Evolutionary conservation across 2,888 invertebrate species (phyloP).

Genomic region (Eumerus sabulonum): DNA sequence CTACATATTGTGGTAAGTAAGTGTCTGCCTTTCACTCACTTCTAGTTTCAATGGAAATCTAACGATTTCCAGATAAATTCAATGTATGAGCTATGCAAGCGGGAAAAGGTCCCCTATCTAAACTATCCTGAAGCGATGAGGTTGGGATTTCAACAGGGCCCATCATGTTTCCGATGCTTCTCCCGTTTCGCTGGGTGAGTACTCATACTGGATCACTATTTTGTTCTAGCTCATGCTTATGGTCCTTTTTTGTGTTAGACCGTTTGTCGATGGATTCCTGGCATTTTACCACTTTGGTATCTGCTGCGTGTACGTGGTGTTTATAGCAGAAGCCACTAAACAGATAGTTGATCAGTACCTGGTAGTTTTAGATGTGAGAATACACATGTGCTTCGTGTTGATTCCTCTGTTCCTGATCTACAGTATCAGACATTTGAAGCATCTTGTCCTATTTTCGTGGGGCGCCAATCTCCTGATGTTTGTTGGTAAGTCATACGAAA

Average conservation of each 20-base stretch:
- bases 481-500: constrained; percentile 78
- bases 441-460: constrained; percentile 94
- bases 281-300: constrained; percentile 97
- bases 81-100: constrained; percentile 80
- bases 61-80: constrained; percentile 71
- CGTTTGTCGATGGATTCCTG: constrained; percentile 88
- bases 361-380: constrained; percentile 79
- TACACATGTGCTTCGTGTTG: constrained; percentile 82
- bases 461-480: constrained; percentile 92
- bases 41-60: too few relatives aligned
- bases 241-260: too few relatives aligned
- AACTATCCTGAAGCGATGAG: constrained; percentile 93
- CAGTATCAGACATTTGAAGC: constrained; percentile 88
- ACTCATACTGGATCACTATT: constrained; percentile 21
- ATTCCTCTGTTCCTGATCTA: constrained; percentile 87
- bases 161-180: constrained; percentile 82
- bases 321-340: constrained; percentile 92
- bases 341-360: constrained; percentile 85
- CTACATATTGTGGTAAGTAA: constrained; percentile 90
- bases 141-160: constrained; percentile 87
- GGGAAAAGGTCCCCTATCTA: constrained; percentile 85
- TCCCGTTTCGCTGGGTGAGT: constrained; percentile 81
- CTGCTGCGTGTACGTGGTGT: constrained; percentile 98
- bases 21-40: too few relatives aligned
- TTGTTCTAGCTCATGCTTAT: too few relatives aligned